Percentiles rank a stretch among this genome's conserved stretches.
Evolutionary conservation across 2,797 vertebrate genomes (phyloP).

Genomic region (Rhodeus uyekii): DNA sequence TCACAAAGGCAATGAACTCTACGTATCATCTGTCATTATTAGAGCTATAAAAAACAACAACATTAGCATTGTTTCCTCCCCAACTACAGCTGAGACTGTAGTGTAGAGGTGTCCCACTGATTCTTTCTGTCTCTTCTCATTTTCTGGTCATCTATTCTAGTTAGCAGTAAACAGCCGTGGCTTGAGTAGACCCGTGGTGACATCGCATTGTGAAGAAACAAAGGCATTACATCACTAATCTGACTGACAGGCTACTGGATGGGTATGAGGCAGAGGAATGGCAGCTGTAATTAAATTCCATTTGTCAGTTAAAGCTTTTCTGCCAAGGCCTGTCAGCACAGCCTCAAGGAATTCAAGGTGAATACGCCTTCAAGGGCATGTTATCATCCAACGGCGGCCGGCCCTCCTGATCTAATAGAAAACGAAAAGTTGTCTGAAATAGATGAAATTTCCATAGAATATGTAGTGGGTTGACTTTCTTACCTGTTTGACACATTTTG

Average conservation of each 20-base stretch:
- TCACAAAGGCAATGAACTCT: conserved; percentile 29
- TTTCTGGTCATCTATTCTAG: conserved; percentile 31
- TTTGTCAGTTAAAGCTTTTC: conserved; percentile 54
- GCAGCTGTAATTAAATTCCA: conserved; percentile 56
- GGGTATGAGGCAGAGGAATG: conserved; percentile 38
- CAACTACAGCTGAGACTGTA: conserved; percentile 34
- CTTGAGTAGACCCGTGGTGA: conserved; percentile 23
- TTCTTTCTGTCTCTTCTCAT: conserved; percentile 37
- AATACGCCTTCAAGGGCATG: conserved; percentile 40
- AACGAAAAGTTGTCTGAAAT: conserved; percentile 12
- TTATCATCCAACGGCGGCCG: background rate
- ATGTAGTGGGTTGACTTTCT: background rate
- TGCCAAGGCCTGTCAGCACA: conserved; percentile 43
- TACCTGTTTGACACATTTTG: background rate
- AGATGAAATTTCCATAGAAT: conserved; percentile 20
- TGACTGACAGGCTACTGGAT: conserved; percentile 56
- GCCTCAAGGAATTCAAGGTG: conserved; percentile 45
- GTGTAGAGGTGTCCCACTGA: conserved; percentile 17
- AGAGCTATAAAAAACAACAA: conserved; percentile 36
- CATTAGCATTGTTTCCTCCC: conserved; percentile 50
- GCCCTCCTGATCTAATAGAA: conserved; percentile 8
- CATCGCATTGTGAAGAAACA: conserved; percentile 43
- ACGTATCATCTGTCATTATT: conserved; percentile 46
- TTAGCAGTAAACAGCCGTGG: conserved; percentile 37
- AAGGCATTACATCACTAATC: conserved; percentile 55